phyloP scores from a whole-genome alignment of 2,888 invertebrate genomes.

The Agrotis puta region DNA sequence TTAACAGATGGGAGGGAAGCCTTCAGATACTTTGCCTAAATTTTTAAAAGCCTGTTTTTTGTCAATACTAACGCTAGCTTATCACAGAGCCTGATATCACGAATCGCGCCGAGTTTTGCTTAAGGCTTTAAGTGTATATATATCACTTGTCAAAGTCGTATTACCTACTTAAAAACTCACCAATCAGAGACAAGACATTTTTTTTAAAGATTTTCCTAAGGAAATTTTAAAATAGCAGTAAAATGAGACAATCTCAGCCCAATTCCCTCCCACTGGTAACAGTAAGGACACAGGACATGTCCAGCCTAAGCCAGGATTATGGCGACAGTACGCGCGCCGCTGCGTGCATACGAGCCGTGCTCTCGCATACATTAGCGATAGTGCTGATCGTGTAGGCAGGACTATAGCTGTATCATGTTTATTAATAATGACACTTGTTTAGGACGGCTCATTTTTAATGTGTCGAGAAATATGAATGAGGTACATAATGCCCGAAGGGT shows the following conservation, averaged over 20 bases:
- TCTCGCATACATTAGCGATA: conserved; percentile 66
- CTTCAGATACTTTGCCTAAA: too few species aligned
- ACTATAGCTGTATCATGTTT: conserved; percentile 52
- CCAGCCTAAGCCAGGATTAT: conserved; percentile 39
- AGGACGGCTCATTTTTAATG: conserved; percentile 16
- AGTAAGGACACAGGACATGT: conserved; percentile 21
- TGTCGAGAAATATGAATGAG: neutral
- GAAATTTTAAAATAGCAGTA: too few species aligned
- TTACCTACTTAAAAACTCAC: too few species aligned
- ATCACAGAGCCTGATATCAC: too few species aligned
- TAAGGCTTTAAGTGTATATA: too few species aligned
- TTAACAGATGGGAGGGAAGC: too few species aligned
- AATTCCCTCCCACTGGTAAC: neutral
- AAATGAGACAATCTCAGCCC: neutral
- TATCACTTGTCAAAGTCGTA: too few species aligned
- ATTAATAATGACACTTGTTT: conserved; percentile 46
- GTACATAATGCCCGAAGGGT: too few species aligned
- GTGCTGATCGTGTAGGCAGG: conserved; percentile 54
- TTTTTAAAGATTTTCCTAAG: too few species aligned
- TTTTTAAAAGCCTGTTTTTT: too few species aligned
- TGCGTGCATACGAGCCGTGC: conserved; percentile 62
- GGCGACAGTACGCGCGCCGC: conserved; percentile 37
- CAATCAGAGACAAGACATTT: neutral
- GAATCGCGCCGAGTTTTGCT: too few species aligned
- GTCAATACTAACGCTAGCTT: too few species aligned